phyloP scores from a whole-genome alignment of 2,888 invertebrate genomes.

The Acronicta leporina region DNA sequence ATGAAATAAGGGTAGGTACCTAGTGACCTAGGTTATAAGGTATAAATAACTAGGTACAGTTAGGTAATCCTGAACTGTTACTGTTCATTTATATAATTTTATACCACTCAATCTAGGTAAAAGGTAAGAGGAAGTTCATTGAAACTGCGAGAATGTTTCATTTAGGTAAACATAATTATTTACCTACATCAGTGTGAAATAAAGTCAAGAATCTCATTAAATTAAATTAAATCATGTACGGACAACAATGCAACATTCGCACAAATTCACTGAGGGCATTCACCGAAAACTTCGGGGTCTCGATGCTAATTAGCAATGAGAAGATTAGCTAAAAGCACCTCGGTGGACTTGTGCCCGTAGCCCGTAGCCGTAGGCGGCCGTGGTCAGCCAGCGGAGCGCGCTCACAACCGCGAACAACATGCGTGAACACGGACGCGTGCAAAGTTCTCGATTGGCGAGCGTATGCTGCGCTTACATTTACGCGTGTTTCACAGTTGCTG shows the following conservation, averaged over 20 bases:
- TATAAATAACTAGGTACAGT: too few species aligned
- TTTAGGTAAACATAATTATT: background rate
- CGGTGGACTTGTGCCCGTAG: conserved; percentile 49
- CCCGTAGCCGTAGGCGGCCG: conserved; percentile 35
- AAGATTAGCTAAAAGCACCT: conserved; percentile 74
- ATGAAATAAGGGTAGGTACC: too few species aligned
- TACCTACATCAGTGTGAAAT: conserved; percentile 5
- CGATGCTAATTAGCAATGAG: conserved; percentile 77
- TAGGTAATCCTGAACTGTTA: too few species aligned
- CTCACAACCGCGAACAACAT: conserved; percentile 79
- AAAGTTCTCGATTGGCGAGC: conserved; percentile 46
- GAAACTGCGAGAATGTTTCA: background rate
- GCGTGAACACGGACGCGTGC: conserved; percentile 75
- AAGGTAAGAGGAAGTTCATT: background rate
- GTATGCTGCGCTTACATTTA: conserved; percentile 59
- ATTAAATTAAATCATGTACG: conserved; percentile 20
- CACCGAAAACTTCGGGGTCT: conserved; percentile 79
- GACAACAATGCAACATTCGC: conserved; percentile 55
- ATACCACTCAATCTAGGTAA: too few species aligned
- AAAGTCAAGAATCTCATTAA: conserved; percentile 36
- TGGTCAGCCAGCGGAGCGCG: conserved; percentile 72
- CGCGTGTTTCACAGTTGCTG: conserved; percentile 56
- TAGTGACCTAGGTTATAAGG: too few species aligned
- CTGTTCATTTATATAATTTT: background rate
- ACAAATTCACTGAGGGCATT: conserved; percentile 78